Base-by-base conservation (phyloP, 1,140 invertebrate species). In the Penaeus indicus region DNA sequence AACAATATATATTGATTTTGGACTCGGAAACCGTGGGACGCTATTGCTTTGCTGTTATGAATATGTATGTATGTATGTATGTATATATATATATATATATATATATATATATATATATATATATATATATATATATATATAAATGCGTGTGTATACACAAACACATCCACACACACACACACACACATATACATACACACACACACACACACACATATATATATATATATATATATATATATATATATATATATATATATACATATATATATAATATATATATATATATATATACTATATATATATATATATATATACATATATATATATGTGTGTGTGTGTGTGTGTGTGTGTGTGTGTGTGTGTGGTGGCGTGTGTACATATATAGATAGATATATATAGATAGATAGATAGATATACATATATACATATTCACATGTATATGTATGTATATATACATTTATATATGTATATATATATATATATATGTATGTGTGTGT, bases 241-340 rank as follows among this genome's bases (percentile, higher is more conserved):
- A 38, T 75, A 27, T 75, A 75, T 75, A 27, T 75, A 27, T 75
- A 10, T 75, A 21, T 75, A 27, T 75, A 21, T 75, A 27, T 75
- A 75, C 27, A 27, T 75, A 75, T 27, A 27, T 27, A 75, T 27
- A 75, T 38, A 27, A 75, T 75, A 27, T 75, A 38, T 75, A 21
- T 75, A 75, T 75, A 27, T 75, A 38, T 75, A 21, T 27, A 75
- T 75, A 38, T 75, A 75, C 38, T 32, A 75, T 75, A 75, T 75
- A 75, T 75, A 75, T 75, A 75, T 75, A 75, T 38, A 27, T 75
- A 27, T 75, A 16, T 75, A 27, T 75, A 27, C 27, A 27, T 75
- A 27, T 32, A 21, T 32, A 27, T 32, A 27, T 75, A 25, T 75
- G 13, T 32, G 8, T n/a, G 5, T 3, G 1, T 75, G 21, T 25